Base-by-base conservation (phyloP, 1,140 invertebrate genomes). In the Caerostris extrusa region DNA sequence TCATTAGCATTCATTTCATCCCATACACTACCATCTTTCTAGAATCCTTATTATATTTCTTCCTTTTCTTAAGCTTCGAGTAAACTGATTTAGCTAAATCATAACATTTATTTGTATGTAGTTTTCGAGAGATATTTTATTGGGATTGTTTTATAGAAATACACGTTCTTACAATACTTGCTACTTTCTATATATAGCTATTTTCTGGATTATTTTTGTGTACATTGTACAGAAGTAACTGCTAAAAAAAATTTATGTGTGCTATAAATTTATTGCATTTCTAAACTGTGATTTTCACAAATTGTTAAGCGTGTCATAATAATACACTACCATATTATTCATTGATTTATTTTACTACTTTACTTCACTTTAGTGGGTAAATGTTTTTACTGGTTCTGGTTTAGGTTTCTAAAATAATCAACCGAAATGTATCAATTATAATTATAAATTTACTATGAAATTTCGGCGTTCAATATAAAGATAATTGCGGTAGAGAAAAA, bases 1-100 rank as follows among this genome's bases (percentile, higher is more conserved):
- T 14, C 55, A n/a, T 83, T 83, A 83, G 56, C 55, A 83, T 57
- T 83, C 82, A 83, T 58, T 83, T 57, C 82, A 83, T 83, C 71
- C 34, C 55, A 19, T 10, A n/a, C n/a, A 19, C 82, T 19, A 14
- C 14, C 12, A 55, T n/a, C 82, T 83, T 58, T 83, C 53, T 83
- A 58, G 55, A 58, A 58, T 34, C 55, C 53, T 83, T 83, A 83
- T 19, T 83, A 83, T 17, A n/a, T 56, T 19, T 83, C n/a, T 83
- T 56, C 56, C 56, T 83, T n/a, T 56, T 83, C 55, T 57, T 56
- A 58, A 5, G 55, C 6, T 83, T 57, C n/a, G 14, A 57, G 82
- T 56, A 83, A 17, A 6, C 5, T 7, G 57, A 83, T n/a, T 57
- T 17, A n/a, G 10, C 0, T 10, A 19, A n/a, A 19, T 34, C 3